A percentile compares a stretch with the other conserved stretches of the same genome.
phyloP scores from a whole-genome alignment of 92 coral and sea anemone species.

The Epizoanthus illoricatus region DNA sequence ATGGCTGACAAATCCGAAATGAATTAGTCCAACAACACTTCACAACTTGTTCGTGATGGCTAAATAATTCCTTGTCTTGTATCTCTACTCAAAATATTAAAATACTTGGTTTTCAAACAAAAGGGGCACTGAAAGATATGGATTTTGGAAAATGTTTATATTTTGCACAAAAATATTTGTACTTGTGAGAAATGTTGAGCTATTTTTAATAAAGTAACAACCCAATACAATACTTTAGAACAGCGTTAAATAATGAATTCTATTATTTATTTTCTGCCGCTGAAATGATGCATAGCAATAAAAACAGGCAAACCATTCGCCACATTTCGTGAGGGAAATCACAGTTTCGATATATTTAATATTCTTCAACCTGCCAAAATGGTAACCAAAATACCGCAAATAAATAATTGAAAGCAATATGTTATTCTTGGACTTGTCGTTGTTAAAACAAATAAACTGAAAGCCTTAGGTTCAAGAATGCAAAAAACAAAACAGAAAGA shows the following conservation, averaged over 20 bases:
- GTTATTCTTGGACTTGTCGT: background rate
- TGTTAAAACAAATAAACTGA: background rate
- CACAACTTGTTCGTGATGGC: background rate
- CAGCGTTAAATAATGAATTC: background rate
- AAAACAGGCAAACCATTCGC: no score
- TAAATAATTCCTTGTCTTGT: background rate
- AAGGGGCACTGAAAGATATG: background rate
- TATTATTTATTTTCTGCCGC: background rate
- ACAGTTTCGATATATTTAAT: background rate
- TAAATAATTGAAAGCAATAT: constrained; percentile 11
- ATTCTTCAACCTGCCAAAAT: background rate
- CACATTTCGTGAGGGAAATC: no score
- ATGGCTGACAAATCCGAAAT: background rate
- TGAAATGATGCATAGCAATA: no score
- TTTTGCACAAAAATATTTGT: background rate
- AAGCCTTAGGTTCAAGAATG: background rate
- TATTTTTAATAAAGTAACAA: background rate
- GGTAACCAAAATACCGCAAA: constrained; percentile 5
- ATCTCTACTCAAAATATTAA: background rate
- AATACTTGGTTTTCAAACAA: background rate
- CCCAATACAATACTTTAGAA: no score
- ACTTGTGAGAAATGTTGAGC: no score
- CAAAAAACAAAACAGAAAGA: background rate
- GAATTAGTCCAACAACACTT: background rate
- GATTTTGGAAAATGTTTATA: background rate